phyloP scores from a whole-genome alignment of 30 jellyfish, hydroid and myxozoan genomes.

The Cassiopea xamachana region DNA sequence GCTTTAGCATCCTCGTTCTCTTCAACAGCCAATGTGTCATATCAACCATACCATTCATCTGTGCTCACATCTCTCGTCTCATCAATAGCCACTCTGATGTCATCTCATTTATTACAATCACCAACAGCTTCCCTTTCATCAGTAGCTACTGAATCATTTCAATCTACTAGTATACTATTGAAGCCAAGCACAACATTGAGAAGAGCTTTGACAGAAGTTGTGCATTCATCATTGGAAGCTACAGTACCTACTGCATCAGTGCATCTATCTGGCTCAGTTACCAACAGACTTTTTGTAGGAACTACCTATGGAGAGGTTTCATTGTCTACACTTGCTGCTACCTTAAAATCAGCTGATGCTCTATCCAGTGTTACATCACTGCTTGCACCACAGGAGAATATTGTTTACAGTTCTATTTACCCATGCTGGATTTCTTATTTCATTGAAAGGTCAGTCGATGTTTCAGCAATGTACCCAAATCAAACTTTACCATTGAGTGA shows the following conservation, averaged over 20 bases:
- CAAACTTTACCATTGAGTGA: background rate
- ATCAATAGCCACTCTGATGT: background rate
- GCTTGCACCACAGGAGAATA: background rate
- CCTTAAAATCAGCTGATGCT: background rate
- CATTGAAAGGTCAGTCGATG: conserved; percentile 23
- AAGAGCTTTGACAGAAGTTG: background rate
- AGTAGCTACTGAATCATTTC: background rate
- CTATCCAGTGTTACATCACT: background rate
- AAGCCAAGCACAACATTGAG: background rate
- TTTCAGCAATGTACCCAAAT: conserved; percentile 33
- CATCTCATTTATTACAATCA: background rate
- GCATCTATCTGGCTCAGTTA: background rate
- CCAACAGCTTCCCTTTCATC: background rate
- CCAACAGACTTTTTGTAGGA: background rate
- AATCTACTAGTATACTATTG: background rate
- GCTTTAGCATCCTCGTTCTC: background rate
- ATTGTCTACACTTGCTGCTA: background rate
- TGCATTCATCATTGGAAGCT: background rate
- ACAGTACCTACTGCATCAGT: background rate
- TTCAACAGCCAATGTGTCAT: background rate
- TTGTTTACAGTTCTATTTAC: conserved; percentile 26
- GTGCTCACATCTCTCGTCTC: background rate
- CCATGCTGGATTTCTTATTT: conserved; percentile 46
- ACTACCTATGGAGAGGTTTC: background rate
- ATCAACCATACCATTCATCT: background rate